phyloP scores from a whole-genome alignment of 2,797 vertebrate genomes.

The Danio tinwini region DNA sequence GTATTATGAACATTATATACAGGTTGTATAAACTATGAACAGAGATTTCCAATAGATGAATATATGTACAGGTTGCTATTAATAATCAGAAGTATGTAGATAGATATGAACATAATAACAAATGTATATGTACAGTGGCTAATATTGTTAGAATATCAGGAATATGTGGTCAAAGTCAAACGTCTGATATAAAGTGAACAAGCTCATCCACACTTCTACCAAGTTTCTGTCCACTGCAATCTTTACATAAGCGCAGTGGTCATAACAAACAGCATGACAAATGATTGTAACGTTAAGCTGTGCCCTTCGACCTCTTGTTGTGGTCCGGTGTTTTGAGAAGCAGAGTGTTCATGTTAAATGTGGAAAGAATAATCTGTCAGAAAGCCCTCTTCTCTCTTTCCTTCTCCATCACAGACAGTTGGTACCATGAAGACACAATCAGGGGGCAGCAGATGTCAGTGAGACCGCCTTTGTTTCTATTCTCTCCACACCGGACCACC shows the following conservation, averaged over 20 bases:
- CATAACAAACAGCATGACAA: background rate
- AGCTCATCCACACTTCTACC: background rate
- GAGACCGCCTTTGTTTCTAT: slow-evolving; percentile 76
- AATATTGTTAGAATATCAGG: background rate
- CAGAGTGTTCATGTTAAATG: slow-evolving; percentile 64
- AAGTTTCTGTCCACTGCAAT: background rate
- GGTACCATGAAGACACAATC: slow-evolving; percentile 71
- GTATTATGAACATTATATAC: too few species aligned
- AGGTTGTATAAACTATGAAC: too few species aligned
- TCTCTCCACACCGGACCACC: slow-evolving; percentile 72
- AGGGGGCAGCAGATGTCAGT: slow-evolving; percentile 84
- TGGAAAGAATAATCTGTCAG: slow-evolving; percentile 66
- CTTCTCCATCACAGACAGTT: slow-evolving; percentile 66
- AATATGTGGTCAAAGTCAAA: background rate
- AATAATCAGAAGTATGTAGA: too few species aligned
- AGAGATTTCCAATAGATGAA: too few species aligned
- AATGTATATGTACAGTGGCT: too few species aligned
- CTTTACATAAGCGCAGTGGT: background rate
- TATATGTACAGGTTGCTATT: too few species aligned
- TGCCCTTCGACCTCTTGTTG: slow-evolving; percentile 42
- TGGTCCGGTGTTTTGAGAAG: slow-evolving; percentile 17
- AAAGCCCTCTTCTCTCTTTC: slow-evolving; percentile 44
- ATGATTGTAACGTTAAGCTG: background rate
- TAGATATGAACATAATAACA: too few species aligned
- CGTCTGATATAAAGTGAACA: background rate